Percentiles rank a stretch among this genome's conserved stretches.
Evolutionary conservation across 1,140 invertebrate species (phyloP).

Genomic region (Tetramorium alpestre): DNA sequence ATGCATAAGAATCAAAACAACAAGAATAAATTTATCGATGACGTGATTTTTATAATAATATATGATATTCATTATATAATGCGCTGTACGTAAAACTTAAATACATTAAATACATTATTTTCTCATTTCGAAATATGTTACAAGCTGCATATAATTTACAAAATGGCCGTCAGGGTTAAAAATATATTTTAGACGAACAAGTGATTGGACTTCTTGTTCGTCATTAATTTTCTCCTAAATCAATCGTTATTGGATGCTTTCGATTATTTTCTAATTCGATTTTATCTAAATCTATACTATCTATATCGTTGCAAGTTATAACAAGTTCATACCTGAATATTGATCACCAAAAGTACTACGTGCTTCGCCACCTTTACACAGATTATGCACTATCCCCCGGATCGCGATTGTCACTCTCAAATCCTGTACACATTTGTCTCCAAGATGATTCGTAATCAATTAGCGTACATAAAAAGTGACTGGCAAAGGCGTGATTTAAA

Average conservation of each 20-base stretch:
- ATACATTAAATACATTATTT: conserved; percentile 9
- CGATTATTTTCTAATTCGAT: background rate
- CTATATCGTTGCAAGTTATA: background rate
- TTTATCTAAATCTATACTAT: background rate
- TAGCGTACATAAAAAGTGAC: background rate
- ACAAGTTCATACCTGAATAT: conserved; percentile 46
- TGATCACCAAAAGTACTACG: conserved; percentile 41
- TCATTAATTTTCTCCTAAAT: background rate
- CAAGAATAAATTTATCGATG: background rate
- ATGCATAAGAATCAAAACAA: background rate
- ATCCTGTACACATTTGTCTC: background rate
- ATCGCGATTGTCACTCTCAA: background rate
- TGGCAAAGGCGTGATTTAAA: background rate
- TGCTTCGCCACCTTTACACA: conserved; percentile 16
- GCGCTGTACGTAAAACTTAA: background rate
- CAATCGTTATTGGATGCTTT: background rate
- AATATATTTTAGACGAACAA: background rate
- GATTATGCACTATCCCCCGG: background rate
- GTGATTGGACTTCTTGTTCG: background rate
- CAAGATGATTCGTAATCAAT: background rate
- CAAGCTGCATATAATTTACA: background rate
- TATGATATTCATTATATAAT: background rate
- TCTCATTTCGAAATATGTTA: background rate
- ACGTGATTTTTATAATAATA: background rate
- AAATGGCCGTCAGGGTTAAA: background rate